These are phyloP conservation scores for Dione vanillae DNA, from an alignment of 2,888 invertebrate genomes.

Conservation along the genomic window DNA sequence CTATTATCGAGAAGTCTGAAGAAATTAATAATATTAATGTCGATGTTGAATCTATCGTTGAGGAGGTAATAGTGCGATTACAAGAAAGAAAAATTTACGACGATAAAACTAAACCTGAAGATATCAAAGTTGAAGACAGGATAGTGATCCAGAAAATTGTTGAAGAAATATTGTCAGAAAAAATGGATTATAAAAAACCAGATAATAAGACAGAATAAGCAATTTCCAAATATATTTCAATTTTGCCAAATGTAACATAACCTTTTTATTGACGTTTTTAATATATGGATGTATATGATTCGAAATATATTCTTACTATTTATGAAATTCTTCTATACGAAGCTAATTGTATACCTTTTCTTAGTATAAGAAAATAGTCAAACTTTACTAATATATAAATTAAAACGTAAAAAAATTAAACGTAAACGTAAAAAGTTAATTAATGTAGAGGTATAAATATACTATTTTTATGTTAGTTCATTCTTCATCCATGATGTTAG, in stretches of 20 bases:
- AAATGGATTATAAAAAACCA: constrained; percentile 67
- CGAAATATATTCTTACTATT: too few species aligned
- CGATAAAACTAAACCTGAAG: constrained; percentile 79
- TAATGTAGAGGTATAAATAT: too few species aligned
- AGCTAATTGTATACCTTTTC: background rate
- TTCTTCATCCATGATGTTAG: too few species aligned
- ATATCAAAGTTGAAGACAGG: constrained; percentile 74
- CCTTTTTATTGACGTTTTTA: background rate
- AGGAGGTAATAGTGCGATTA: constrained; percentile 76
- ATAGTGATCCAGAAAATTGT: constrained; percentile 77
- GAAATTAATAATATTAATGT: constrained; percentile 55
- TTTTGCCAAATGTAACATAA: constrained; percentile 5
- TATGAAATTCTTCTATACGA: background rate
- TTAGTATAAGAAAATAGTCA: background rate
- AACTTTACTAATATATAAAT: too few species aligned
- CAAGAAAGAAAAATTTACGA: constrained; percentile 82
- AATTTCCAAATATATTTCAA: background rate
- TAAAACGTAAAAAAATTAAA: too few species aligned
- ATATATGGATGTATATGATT: too few species aligned
- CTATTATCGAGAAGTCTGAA: constrained; percentile 34
- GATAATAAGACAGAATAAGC: constrained; percentile 47
- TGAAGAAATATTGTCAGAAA: constrained; percentile 76
- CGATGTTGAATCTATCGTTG: constrained; percentile 76
- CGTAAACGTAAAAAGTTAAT: too few species aligned
- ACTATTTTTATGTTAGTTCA: too few species aligned